Conservation (phyloP, 2,113 vertebrate species). For the Bothrops jararaca region DNA sequence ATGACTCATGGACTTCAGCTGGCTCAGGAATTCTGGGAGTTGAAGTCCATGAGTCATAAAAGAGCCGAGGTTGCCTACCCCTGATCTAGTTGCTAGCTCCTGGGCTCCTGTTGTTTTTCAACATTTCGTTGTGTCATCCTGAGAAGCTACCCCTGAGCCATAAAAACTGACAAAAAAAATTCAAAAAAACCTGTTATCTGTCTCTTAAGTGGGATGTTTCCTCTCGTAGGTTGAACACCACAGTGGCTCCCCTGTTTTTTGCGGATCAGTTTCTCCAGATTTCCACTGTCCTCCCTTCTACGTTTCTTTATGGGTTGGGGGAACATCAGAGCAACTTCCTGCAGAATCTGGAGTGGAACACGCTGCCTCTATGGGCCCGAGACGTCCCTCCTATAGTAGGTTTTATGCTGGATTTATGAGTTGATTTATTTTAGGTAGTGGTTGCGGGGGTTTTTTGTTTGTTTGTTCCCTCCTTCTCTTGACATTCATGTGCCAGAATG, state of each 20-base stretch:
- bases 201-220: background rate
- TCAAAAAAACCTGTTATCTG: background rate
- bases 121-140: background rate
- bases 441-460: background rate
- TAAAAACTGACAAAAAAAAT: background rate
- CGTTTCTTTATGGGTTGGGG: slow-evolving; percentile 81
- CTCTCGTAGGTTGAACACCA: slow-evolving; percentile 77
- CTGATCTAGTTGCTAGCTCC: background rate
- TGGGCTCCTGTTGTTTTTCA: background rate
- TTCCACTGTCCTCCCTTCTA: slow-evolving; percentile 72
- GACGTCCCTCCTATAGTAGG: slow-evolving; percentile 81
- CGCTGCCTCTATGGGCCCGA: slow-evolving; percentile 85
- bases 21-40: too few species aligned
- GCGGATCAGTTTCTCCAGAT: slow-evolving; percentile 87
- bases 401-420: accelerated
- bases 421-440: background rate
- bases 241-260: slow-evolving; percentile 81
- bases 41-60: too few species aligned
- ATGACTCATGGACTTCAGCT: too few species aligned
- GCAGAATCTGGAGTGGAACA: slow-evolving; percentile 83
- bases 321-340: slow-evolving; percentile 81
- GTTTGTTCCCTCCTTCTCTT: background rate
- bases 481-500: background rate
- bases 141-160: background rate
- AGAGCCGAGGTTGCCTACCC: too few species aligned